These are phyloP conservation scores for Archips crataeganus DNA, from an alignment of 2,888 invertebrate species.

Conservation along the genomic window DNA sequence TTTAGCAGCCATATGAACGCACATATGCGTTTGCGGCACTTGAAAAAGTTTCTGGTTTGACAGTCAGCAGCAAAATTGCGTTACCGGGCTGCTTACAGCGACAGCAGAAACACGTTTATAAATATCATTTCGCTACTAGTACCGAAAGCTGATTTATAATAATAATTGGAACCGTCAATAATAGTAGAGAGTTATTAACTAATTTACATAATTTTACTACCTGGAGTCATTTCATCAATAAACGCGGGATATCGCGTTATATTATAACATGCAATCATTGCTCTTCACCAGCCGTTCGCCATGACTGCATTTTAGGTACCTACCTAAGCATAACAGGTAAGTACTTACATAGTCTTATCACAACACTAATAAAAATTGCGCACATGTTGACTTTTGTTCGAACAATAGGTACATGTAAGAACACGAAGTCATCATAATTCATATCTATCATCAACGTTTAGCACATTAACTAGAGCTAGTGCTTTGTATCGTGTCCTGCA, in stretches of 20 bases:
- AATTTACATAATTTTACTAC: background rate
- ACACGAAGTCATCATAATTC: background rate
- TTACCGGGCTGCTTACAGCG: too few relatives aligned
- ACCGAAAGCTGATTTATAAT: background rate
- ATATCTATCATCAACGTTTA: background rate
- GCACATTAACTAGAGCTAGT: background rate
- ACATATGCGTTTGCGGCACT: too few relatives aligned
- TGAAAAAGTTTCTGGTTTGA: too few relatives aligned
- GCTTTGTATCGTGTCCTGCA: background rate
- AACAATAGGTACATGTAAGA: background rate
- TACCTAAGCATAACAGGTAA: background rate
- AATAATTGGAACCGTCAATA: background rate
- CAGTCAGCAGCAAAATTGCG: too few relatives aligned
- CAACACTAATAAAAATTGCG: background rate
- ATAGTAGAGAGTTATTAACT: background rate
- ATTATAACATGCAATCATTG: background rate
- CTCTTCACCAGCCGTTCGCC: background rate
- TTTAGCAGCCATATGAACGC: too few relatives aligned
- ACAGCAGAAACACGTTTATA: too few relatives aligned
- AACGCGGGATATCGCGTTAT: background rate
- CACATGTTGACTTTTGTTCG: background rate
- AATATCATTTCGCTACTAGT: too few relatives aligned
- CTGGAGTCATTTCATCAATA: background rate
- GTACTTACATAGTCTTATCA: background rate
- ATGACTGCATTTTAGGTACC: background rate